Conservation (phyloP, 2,888 invertebrate genomes). For the Lochmaea capreae region DNA sequence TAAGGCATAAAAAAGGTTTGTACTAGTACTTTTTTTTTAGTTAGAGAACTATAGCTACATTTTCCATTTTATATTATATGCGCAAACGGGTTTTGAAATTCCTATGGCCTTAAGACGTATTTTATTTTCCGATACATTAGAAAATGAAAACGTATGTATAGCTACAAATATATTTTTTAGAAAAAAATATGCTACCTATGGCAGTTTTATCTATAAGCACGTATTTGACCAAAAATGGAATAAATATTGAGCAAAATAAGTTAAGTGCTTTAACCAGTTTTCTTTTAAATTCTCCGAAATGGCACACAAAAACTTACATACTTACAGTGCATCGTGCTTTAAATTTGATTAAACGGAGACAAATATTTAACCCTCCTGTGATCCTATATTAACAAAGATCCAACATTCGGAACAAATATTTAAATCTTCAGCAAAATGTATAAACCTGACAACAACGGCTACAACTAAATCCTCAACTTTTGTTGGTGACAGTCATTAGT, state of each 20-base stretch:
- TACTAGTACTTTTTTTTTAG: slow-evolving; percentile 6
- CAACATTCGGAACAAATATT: background rate
- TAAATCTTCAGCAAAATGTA: background rate
- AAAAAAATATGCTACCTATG: slow-evolving; percentile 2
- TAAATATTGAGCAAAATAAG: slow-evolving; percentile 15
- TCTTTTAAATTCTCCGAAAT: background rate
- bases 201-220: background rate
- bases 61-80: background rate
- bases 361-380: background rate
- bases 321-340: slow-evolving; percentile 1
- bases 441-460: background rate
- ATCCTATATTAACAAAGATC: background rate
- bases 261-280: slow-evolving; percentile 1
- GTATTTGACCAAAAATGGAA: background rate
- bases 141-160: background rate
- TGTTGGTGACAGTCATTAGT: no score
- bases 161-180: background rate
- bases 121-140: background rate
- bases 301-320: slow-evolving; percentile 1
- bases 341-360: background rate
- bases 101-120: background rate
- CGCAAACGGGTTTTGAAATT: background rate
- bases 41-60: background rate
- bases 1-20: slow-evolving; percentile 16
- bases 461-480: no score